Base-by-base conservation (phyloP, 2,797 vertebrate species). In the Rhinella marina region DNA sequence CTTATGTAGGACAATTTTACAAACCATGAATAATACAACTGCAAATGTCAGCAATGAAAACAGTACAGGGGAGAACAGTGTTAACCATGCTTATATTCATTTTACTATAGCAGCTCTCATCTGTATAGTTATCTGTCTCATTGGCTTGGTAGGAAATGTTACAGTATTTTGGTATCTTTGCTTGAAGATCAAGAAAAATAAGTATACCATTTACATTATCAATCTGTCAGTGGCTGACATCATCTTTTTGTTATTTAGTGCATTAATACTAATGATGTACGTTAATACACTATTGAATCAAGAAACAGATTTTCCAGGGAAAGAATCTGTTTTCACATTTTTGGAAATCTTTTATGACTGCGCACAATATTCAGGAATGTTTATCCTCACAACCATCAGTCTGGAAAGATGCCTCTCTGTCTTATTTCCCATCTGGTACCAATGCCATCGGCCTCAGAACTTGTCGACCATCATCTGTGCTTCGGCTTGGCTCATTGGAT, bases 71-170 rank as follows among this genome's bases (percentile, higher is more conserved):
- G 13, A 76, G 41, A 14, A 3, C 14, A 27, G 7, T 41, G 10
- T 61, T 54, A 32, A 59, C 8, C 0, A 73, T 48, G 4, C 73
- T 0, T n/a, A 23, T 9, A 32, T 86, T 52, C 64, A 25, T 50
- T 81, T 81, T 19, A 84, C 68, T 14, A 27, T 77, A 52, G 77
- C 56, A 50, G 41, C 61, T 41, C 59, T 17, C 27, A 4, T 82
- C 50, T 19, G 13, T 0, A 57, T 87, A 54, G n/a, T 2, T 25
- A 16, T 70, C 48, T 29, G 59, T 32, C 80, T 90, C 0, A 54
- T 85, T 8, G 81, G 90, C 32, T 19, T 88, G 61, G 81, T 85
- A 27, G 90, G 81, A 76, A 90, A 89, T 23, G n/a, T 88, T 14
- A 64, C 75, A 1, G 52, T 90, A 0, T 84, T 90, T 61, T 77